These are phyloP conservation scores for Chrysolina haemoptera DNA, from an alignment of 2,888 invertebrate genomes.

Conservation along the genomic window DNA sequence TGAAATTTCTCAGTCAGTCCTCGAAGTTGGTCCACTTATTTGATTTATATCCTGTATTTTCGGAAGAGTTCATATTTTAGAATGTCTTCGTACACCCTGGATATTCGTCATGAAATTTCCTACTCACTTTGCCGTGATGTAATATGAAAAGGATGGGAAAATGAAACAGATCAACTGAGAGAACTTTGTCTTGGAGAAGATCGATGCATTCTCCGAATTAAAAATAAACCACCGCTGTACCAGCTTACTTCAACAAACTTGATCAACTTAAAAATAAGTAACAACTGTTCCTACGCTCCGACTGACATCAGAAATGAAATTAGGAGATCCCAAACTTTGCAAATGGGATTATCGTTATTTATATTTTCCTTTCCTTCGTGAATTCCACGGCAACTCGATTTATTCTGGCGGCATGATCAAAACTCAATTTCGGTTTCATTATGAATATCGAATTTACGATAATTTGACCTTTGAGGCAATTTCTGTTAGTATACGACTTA, in stretches of 20 bases:
- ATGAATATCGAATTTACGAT: slow-evolving; percentile 42
- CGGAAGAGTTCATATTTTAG: no score
- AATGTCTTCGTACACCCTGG: no score
- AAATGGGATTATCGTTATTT: slow-evolving; percentile 42
- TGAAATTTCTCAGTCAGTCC: no score
- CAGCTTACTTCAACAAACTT: background rate
- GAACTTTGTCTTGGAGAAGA: no score
- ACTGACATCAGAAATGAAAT: slow-evolving; percentile 31
- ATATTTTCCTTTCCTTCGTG: slow-evolving; percentile 43
- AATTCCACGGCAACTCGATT: slow-evolving; percentile 39
- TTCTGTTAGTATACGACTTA: background rate
- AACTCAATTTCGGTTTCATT: slow-evolving; percentile 45
- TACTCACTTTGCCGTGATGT: no score
- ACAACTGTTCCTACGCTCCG: slow-evolving; percentile 38
- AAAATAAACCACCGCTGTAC: no score
- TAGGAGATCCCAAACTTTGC: slow-evolving; percentile 41
- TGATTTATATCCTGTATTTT: no score
- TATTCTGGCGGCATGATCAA: slow-evolving; percentile 42
- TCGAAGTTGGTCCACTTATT: no score
- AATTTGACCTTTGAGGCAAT: slow-evolving; percentile 34
- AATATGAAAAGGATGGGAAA: no score
- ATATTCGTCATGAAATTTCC: no score
- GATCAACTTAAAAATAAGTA: slow-evolving; percentile 32
- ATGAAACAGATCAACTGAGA: no score
- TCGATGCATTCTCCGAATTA: no score